Percentiles rank a stretch among this genome's conserved stretches.
These are phyloP conservation scores for Trimorus sp. DNA, from an alignment of 2,888 invertebrate species.

Conservation along the genomic window DNA sequence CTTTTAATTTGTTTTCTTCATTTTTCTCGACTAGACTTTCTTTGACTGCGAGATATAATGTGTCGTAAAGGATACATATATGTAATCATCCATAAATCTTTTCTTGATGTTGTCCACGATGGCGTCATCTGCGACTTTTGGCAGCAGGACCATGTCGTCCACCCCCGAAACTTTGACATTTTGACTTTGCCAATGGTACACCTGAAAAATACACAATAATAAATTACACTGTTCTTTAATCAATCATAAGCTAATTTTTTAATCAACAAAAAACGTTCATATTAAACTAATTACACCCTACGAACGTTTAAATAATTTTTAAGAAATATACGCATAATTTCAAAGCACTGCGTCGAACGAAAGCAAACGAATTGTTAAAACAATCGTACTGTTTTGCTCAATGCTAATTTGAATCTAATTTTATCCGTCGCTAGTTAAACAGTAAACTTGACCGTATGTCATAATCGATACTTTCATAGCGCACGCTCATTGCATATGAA, in stretches of 20 bases:
- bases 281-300: too few relatives aligned
- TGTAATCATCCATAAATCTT: constrained; percentile 86
- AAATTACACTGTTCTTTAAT: not conserved
- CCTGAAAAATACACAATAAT: constrained; percentile 76
- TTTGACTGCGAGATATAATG: not conserved
- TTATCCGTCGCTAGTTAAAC: constrained; percentile 7
- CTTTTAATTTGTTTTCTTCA: not conserved
- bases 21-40: not conserved
- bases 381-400: not conserved
- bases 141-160: constrained; percentile 87
- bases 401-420: not conserved
- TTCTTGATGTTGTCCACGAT: constrained; percentile 87
- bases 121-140: constrained; percentile 84
- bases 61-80: constrained; percentile 84
- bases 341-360: not conserved
- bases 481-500: constrained; percentile 23
- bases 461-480: constrained; percentile 21
- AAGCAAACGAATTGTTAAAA: not conserved
- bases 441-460: constrained; percentile 30
- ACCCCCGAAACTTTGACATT: constrained; percentile 87
- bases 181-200: constrained; percentile 88
- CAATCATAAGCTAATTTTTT: not conserved
- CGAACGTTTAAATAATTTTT: too few relatives aligned
- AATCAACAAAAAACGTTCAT: not conserved
- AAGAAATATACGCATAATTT: too few relatives aligned